Percentiles rank a stretch among this genome's conserved stretches.
Conservation (phyloP, 2,888 invertebrate genomes). For the Microctonus hyperodae region DNA sequence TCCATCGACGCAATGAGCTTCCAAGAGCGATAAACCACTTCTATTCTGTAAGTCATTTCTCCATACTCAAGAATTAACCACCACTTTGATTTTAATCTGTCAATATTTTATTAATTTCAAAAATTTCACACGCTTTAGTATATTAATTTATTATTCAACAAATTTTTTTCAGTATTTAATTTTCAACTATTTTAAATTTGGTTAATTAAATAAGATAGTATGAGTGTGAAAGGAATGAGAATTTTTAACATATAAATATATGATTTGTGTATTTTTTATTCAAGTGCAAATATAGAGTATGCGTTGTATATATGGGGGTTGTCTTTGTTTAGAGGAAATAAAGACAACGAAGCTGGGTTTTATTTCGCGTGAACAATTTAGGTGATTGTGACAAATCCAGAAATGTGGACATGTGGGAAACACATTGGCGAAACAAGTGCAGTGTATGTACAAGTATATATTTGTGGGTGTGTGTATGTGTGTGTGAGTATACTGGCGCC, state of each 20-base stretch:
- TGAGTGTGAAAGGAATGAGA: too few species aligned
- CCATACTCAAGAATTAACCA: not conserved
- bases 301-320: not conserved
- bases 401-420: conserved; percentile 8
- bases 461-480: too few species aligned
- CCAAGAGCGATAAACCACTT: conserved; percentile 8
- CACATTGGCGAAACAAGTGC: conserved; percentile 21
- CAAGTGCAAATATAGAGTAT: not conserved
- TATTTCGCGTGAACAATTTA: conserved; percentile 15
- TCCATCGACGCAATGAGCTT: conserved; percentile 5
- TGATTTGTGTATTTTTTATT: not conserved
- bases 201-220: too few species aligned
- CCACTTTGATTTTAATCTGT: not conserved
- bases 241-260: too few species aligned
- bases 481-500: conserved; percentile 19
- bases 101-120: not conserved
- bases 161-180: too few species aligned
- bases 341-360: not conserved
- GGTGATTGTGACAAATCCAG: conserved; percentile 24
- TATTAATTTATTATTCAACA: too few species aligned
- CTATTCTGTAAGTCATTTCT: not conserved
- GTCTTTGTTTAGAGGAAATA: not conserved
- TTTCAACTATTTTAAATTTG: too few species aligned
- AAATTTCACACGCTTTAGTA: not conserved
- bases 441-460: too few species aligned